A percentile compares a stretch with the other conserved stretches of the same genome.
Conservation (phyloP, 2,888 invertebrate genomes). For the Rhopalosiphum nymphaeae region DNA sequence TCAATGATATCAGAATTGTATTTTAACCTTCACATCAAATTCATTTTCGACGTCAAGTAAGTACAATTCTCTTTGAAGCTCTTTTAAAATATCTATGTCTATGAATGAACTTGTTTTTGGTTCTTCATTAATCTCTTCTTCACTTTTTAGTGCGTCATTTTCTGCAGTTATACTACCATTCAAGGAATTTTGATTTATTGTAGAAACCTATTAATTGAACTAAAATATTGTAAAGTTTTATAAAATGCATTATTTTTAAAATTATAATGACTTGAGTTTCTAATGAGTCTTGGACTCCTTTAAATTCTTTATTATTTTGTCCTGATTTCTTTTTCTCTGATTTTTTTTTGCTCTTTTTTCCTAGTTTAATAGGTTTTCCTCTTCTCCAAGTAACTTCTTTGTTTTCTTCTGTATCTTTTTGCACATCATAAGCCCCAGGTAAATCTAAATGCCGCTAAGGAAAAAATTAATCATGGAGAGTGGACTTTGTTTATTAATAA, state of each 20-base stretch:
- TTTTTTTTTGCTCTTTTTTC: slow-evolving; percentile 46
- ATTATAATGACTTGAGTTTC: slow-evolving; percentile 74
- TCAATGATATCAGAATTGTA: background rate
- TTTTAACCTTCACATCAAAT: slow-evolving; percentile 76
- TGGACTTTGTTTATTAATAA: background rate
- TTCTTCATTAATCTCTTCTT: slow-evolving; percentile 72
- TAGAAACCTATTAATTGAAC: slow-evolving; percentile 40
- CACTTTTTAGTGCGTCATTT: slow-evolving; percentile 65
- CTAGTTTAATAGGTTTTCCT: slow-evolving; percentile 53
- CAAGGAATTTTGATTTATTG: slow-evolving; percentile 52
- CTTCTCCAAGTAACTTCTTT: slow-evolving; percentile 61
- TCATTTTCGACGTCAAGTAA: slow-evolving; percentile 79
- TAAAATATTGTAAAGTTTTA: background rate
- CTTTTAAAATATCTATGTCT: slow-evolving; percentile 76
- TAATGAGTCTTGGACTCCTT: slow-evolving; percentile 74
- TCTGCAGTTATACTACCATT: slow-evolving; percentile 47
- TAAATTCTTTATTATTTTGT: slow-evolving; percentile 71
- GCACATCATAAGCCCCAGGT: slow-evolving; percentile 26
- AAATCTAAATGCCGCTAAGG: slow-evolving; percentile 55
- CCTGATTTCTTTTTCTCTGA: slow-evolving; percentile 65
- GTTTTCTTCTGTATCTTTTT: slow-evolving; percentile 41
- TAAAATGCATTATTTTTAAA: background rate
- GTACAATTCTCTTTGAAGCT: slow-evolving; percentile 78
- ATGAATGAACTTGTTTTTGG: slow-evolving; percentile 72
- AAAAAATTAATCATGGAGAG: background rate